Evolutionary conservation across 2,113 vertebrate genomes (phyloP).

Genomic region (Malurus cyaneus): DNA sequence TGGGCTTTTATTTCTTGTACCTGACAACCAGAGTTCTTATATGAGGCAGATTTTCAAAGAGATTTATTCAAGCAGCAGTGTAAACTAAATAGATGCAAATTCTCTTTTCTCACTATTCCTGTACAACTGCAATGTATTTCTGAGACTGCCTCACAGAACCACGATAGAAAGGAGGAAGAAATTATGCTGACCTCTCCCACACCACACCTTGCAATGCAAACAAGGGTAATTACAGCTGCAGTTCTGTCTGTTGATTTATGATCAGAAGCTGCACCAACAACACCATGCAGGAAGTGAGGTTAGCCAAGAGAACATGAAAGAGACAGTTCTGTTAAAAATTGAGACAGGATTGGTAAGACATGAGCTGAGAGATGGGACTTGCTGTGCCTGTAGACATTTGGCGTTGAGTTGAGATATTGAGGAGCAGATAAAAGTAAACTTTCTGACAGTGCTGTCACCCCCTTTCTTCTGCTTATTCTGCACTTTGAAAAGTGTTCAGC

Average conservation of each 20-base stretch:
- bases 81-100: not conserved
- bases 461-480: not conserved
- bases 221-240: not conserved
- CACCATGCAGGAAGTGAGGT: not conserved
- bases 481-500: not conserved
- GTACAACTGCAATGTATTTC: not conserved
- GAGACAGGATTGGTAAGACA: not conserved
- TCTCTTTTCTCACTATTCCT: not conserved
- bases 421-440: not conserved
- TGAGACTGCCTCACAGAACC: not conserved
- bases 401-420: not conserved
- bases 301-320: not conserved
- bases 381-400: not conserved
- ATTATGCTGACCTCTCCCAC: not conserved
- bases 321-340: not conserved
- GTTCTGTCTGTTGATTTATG: not conserved
- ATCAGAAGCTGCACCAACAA: not conserved
- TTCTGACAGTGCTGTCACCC: not conserved
- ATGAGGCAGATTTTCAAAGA: not conserved
- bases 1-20: not conserved
- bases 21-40: not conserved
- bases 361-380: not conserved
- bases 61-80: not conserved
- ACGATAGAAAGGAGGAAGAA: not conserved
- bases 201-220: constrained; percentile 19